Evolutionary conservation across 2,888 invertebrate species (phyloP).

Genomic region (Fabriciana adippe): DNA sequence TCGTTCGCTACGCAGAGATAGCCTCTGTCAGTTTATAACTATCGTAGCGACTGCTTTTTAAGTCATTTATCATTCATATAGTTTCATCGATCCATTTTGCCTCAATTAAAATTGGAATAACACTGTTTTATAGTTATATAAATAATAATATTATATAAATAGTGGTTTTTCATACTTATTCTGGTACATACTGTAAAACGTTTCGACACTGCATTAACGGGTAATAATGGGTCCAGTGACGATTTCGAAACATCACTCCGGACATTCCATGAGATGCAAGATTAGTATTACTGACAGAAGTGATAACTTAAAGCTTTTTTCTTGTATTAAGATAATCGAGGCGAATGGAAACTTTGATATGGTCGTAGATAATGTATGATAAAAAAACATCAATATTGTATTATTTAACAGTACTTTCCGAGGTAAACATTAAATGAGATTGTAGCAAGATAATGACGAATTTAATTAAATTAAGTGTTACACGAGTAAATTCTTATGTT

Average conservation of each 20-base stretch:
- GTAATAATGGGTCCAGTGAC: conserved; percentile 70
- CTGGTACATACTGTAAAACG: conserved; percentile 64
- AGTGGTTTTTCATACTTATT: conserved; percentile 42
- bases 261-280: conserved; percentile 68
- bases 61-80: conserved; percentile 29
- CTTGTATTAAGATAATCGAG: conserved; percentile 64
- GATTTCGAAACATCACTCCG: conserved; percentile 67
- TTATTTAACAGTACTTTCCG: conserved; percentile 14
- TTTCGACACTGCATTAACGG: conserved; percentile 67
- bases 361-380: conserved; percentile 59
- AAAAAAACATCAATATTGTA: conserved; percentile 69
- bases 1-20: conserved; percentile 26
- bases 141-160: neutral
- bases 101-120: neutral
- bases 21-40: conserved; percentile 34
- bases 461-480: conserved; percentile 56
- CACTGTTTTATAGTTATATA: too few relatives aligned
- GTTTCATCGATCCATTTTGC: conserved; percentile 38
- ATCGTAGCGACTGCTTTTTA: conserved; percentile 25
- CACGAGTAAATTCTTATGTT: conserved; percentile 47
- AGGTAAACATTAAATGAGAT: conserved; percentile 65
- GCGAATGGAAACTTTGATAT: conserved; percentile 41
- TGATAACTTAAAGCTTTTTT: conserved; percentile 71
- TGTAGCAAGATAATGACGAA: conserved; percentile 64
- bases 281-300: conserved; percentile 65